A percentile compares a stretch with the other conserved stretches of the same genome.
These are phyloP conservation scores for Spea hammondii DNA, from an alignment of 2,797 vertebrate genomes.

Conservation along the genomic window DNA sequence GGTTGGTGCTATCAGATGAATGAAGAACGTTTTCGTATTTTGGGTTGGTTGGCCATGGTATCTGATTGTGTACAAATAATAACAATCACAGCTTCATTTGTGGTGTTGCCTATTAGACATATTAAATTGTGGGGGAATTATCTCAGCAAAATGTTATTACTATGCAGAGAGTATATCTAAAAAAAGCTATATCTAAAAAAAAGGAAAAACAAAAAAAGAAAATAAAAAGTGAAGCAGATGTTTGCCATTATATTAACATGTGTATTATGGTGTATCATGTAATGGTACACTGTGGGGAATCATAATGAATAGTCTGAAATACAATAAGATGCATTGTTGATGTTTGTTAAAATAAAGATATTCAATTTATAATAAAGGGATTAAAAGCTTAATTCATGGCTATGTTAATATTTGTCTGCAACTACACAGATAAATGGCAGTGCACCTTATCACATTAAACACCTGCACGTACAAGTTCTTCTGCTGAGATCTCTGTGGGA, in stretches of 20 bases:
- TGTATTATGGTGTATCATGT: slow-evolving; percentile 75
- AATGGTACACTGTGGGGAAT: slow-evolving; percentile 74
- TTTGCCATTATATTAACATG: slow-evolving; percentile 70
- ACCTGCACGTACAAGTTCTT: slow-evolving; percentile 80
- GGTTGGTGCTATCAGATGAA: no score
- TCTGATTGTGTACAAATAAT: no score
- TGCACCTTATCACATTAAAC: slow-evolving; percentile 90
- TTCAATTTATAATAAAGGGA: slow-evolving; percentile 96
- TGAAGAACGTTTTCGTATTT: no score
- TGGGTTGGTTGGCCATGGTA: no score
- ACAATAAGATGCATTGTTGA: slow-evolving; percentile 76
- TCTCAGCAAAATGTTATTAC: slow-evolving; percentile 58
- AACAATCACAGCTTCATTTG: no score
- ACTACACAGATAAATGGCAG: slow-evolving; percentile 87
- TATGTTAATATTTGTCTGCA: slow-evolving; percentile 94
- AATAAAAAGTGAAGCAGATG: slow-evolving; percentile 69
- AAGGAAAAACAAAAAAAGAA: slow-evolving; percentile 43
- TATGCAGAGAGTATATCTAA: slow-evolving; percentile 63
- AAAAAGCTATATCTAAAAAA: slow-evolving; percentile 27
- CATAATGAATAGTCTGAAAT: slow-evolving; percentile 75
- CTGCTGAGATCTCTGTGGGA: slow-evolving; percentile 78
- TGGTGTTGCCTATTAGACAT: no score
- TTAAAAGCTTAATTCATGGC: slow-evolving; percentile 98
- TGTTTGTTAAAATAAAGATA: slow-evolving; percentile 96
- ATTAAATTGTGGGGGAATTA: neutral